Evolutionary conservation across 1,140 invertebrate species (phyloP).

Genomic region (Euwallacea fornicatus): DNA sequence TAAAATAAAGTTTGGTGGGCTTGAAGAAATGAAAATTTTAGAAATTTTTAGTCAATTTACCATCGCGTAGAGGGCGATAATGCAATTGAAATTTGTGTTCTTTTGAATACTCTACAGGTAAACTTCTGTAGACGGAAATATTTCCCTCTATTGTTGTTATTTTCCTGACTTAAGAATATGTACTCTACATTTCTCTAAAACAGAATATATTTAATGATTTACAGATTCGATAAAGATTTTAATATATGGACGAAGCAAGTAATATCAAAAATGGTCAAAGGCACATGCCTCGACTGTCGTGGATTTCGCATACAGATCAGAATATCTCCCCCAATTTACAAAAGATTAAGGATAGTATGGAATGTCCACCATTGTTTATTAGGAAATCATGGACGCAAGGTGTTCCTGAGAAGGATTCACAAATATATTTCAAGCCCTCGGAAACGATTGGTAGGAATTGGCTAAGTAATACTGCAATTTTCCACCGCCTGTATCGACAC

Average conservation of each 20-base stretch:
- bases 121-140: too few species aligned
- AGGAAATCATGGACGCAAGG: slow-evolving; percentile 60
- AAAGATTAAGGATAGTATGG: slow-evolving; percentile 50
- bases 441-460: slow-evolving; percentile 62
- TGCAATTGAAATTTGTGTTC: too few species aligned
- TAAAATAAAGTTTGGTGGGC: too few species aligned
- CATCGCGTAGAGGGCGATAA: too few species aligned
- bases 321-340: slow-evolving; percentile 47
- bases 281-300: slow-evolving; percentile 47
- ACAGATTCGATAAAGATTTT: background rate
- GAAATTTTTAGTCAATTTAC: too few species aligned
- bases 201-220: too few species aligned
- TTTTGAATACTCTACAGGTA: too few species aligned
- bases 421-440: slow-evolving; percentile 61
- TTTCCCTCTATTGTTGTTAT: too few species aligned
- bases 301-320: slow-evolving; percentile 53
- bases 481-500: background rate
- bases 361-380: slow-evolving; percentile 60
- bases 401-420: slow-evolving; percentile 60
- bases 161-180: too few species aligned
- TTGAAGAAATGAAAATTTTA: too few species aligned
- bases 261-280: slow-evolving; percentile 36
- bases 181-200: too few species aligned
- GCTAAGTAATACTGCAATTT: background rate
- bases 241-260: slow-evolving; percentile 16